Evolutionary conservation across 2,113 vertebrate genomes (phyloP).

Genomic region (Neotoma lepida): DNA sequence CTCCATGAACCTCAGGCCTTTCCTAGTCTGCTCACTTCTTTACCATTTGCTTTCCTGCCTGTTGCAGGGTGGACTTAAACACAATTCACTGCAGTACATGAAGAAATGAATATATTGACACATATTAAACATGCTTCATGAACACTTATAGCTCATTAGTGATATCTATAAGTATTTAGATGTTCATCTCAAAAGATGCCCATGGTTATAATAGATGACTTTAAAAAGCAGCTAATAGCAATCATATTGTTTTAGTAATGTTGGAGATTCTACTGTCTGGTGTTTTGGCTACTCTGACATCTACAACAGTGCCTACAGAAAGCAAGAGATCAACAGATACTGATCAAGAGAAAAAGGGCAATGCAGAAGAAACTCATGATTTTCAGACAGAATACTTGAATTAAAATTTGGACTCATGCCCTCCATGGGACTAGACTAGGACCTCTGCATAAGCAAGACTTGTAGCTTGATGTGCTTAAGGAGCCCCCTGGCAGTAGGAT

Average conservation of each 20-base stretch:
- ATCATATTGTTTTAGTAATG: background rate
- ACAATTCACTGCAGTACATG: background rate
- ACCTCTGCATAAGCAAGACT: too few species aligned
- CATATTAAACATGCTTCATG: background rate
- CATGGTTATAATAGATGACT: background rate
- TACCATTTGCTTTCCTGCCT: background rate
- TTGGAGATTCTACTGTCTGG: background rate
- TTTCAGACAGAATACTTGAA: background rate
- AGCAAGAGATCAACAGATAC: background rate
- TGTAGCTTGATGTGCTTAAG: too few species aligned
- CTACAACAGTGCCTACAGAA: background rate
- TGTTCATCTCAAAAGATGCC: background rate
- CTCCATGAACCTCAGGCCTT: background rate
- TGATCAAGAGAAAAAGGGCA: background rate
- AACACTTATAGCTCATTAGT: background rate
- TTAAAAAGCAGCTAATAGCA: background rate
- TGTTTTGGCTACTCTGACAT: background rate
- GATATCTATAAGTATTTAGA: conserved; percentile 18
- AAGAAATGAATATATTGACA: background rate
- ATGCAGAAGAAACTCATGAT: background rate
- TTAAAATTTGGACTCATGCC: background rate
- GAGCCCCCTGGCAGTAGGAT: too few species aligned
- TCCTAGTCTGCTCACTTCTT: background rate
- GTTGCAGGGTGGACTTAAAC: background rate
- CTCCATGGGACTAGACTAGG: too few species aligned